Base-by-base conservation (phyloP, 64 coral and sea anemone species). In the Exaiptasia diaphana region DNA sequence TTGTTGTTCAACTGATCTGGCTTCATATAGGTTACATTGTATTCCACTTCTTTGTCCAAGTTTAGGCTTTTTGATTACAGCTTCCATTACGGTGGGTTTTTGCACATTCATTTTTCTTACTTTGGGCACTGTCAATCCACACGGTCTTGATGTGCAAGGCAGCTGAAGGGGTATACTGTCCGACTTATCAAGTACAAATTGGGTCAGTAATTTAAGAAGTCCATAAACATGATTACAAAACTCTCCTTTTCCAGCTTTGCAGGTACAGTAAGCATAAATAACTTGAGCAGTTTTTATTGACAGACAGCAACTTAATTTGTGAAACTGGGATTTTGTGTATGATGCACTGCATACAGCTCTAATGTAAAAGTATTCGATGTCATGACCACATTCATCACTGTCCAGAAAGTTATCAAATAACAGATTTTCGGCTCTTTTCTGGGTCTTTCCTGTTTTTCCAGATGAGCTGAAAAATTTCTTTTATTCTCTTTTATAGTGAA, bases 341-440 rank as follows among this genome's bases (percentile, higher is more conserved):
- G 85, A 87, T 53, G 85, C 74, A 78, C 74, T 87, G 57, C 85
- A 78, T n/a, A 79, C 64, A 77, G 18, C 67, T 68, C 62, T 68
- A 32, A 87, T 35, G 53, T 71, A 87, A 68, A 78, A 87, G 27
- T 59, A 86, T 38, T 64, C 64, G 50, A 38, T 22, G 53, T 56
- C 37, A 44, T 48, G 28, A 40, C 53, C 33, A 68, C 84, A 87
- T 44, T 53, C 39, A 77, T 77, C 40, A 87, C 52, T 87, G 61
- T 87, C 84, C 38, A 87, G 61, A 68, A 78, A 87, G 60, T 53
- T 87, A 55, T 87, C 72, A 77, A 78, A 69, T 53, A 87, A 53
- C 43, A 87, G 73, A 67, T 45, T 68, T 61, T 87, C 27, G 50
- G 84, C 72, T 65, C 84, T 87, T 67, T 78, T 87, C 52, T 78